phyloP scores from a whole-genome alignment of 2,797 vertebrate genomes.

The Fistularia commersonii region DNA sequence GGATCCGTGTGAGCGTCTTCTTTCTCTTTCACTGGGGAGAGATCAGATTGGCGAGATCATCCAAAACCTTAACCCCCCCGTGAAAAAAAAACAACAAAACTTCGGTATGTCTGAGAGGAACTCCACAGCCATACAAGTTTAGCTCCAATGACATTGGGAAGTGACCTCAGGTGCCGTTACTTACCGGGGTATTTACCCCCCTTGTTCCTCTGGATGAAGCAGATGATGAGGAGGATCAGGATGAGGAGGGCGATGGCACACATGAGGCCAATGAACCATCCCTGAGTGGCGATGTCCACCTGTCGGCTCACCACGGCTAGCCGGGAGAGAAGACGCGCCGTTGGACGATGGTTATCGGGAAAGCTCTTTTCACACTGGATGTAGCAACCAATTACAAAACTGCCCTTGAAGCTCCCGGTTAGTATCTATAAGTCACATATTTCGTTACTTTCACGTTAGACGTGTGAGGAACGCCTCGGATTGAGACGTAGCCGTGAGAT shows the following conservation, averaged over 20 bases:
- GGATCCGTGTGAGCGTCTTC: constrained; percentile 97
- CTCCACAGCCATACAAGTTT: neutral
- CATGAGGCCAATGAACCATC: constrained; percentile 99
- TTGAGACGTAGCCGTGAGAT: constrained; percentile 23
- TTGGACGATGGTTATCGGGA: too few relatives aligned
- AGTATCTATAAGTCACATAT: constrained; percentile 13
- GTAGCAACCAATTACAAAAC: too few relatives aligned
- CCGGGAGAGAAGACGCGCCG: constrained; percentile 26
- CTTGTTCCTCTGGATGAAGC: constrained; percentile 98
- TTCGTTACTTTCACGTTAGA: constrained; percentile 36
- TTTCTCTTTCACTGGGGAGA: constrained; percentile 92
- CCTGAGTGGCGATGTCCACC: constrained; percentile 97
- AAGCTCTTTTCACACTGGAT: neutral
- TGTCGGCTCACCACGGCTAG: constrained; percentile 93
- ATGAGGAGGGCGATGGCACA: constrained; percentile 97
- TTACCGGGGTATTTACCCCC: constrained; percentile 98
- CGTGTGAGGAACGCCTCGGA: constrained; percentile 23
- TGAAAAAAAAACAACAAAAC: neutral
- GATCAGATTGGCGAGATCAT: neutral
- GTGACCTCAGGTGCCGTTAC: constrained; percentile 6
- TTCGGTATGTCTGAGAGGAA: neutral
- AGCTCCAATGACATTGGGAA: too few relatives aligned
- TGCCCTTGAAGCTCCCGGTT: constrained; percentile 5
- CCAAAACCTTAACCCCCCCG: too few relatives aligned
- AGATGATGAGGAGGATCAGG: constrained; percentile 95